phyloP scores from a whole-genome alignment of 2,113 vertebrate species.

The Burhinus oedicnemus region DNA sequence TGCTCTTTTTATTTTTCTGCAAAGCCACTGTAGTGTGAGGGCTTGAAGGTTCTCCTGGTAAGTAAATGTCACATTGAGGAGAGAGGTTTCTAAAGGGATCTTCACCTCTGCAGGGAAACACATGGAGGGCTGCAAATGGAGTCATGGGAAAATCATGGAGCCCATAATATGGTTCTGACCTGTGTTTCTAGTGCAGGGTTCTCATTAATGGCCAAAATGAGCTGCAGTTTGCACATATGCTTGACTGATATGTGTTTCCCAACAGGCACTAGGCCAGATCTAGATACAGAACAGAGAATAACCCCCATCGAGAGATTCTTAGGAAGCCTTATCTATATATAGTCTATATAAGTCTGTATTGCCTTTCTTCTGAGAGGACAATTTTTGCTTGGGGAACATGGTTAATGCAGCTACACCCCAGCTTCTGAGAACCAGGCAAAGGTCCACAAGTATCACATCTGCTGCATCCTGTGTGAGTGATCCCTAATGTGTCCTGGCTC shows the following conservation, averaged over 20 bases:
- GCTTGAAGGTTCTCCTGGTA: background rate
- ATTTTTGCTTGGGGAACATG: background rate
- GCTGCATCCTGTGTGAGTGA: fast-evolving
- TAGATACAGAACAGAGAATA: constrained; percentile 27
- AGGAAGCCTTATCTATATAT: constrained; percentile 66
- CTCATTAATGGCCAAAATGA: background rate
- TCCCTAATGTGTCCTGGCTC: background rate
- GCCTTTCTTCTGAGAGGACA: constrained; percentile 35
- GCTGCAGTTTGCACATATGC: background rate
- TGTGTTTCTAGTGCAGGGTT: background rate
- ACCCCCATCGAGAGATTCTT: constrained; percentile 27
- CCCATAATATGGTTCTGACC: background rate
- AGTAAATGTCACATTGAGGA: background rate
- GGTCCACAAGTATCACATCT: fast-evolving
- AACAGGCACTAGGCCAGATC: background rate
- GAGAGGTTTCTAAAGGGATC: background rate
- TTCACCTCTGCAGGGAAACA: background rate
- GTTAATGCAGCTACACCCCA: background rate
- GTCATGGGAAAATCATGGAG: background rate
- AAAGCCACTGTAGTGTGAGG: background rate
- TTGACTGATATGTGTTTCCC: background rate
- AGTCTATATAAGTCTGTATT: constrained; percentile 19
- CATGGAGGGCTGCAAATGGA: background rate
- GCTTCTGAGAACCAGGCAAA: background rate
- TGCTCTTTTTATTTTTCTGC: background rate